Evolutionary conservation across 2,888 invertebrate species (phyloP).

Genomic region (Euclidia mi): DNA sequence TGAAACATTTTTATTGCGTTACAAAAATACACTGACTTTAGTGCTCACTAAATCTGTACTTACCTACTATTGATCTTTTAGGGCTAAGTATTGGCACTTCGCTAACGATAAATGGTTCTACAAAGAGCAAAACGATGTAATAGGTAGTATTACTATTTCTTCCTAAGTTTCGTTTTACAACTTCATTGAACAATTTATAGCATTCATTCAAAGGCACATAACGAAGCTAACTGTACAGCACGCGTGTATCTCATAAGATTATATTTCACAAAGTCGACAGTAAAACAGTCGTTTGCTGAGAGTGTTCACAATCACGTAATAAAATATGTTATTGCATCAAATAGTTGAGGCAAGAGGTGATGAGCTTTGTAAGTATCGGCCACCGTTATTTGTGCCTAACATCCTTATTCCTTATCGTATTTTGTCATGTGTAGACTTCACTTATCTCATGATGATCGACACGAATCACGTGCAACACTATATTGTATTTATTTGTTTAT

Average conservation of each 20-base stretch:
- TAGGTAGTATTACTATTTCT: background rate
- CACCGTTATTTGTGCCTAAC: conserved; percentile 2
- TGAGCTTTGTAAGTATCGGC: background rate
- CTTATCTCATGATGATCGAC: no score
- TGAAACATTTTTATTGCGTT: conserved; percentile 61
- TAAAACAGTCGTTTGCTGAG: conserved; percentile 53
- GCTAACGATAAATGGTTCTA: no score
- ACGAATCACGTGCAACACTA: no score
- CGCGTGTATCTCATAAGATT: conserved; percentile 22
- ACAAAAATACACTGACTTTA: conserved; percentile 24
- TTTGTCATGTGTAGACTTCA: no score
- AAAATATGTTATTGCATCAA: conserved; percentile 56
- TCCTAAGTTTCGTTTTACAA: conserved; percentile 1
- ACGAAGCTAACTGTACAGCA: conserved; percentile 4
- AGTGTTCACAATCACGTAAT: conserved; percentile 56
- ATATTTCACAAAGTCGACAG: conserved; percentile 52
- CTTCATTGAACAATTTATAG: conserved; percentile 2
- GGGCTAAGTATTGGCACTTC: no score
- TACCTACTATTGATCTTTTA: no score
- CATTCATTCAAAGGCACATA: background rate
- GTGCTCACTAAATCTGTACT: conserved; percentile 12
- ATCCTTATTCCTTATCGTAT: no score
- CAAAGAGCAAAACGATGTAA: no score
- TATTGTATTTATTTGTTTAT: conserved; percentile 16
- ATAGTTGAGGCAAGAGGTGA: conserved; percentile 14